Conservation (phyloP, 2,113 vertebrate species). For the Propithecus coquereli region DNA sequence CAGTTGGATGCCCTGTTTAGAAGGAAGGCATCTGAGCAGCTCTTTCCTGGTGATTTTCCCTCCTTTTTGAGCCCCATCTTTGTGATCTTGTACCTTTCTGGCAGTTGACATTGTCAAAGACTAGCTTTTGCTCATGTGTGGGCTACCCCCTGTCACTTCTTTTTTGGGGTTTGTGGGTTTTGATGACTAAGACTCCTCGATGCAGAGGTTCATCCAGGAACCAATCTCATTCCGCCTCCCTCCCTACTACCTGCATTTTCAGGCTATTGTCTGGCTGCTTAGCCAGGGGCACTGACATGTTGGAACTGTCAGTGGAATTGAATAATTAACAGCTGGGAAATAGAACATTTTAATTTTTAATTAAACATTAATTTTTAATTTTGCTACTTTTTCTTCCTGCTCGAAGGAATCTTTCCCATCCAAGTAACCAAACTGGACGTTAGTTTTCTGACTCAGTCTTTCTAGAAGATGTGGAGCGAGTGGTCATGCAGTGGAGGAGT, state of each 20-base stretch:
- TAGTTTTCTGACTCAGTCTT: neutral
- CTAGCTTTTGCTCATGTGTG: neutral
- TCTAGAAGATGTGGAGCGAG: neutral
- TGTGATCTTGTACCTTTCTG: neutral
- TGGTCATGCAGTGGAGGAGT: neutral
- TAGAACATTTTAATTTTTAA: constrained; percentile 45
- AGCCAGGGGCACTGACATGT: neutral
- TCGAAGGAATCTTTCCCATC: neutral
- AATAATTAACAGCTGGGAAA: constrained; percentile 56
- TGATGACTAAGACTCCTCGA: neutral
- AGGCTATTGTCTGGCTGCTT: constrained; percentile 10
- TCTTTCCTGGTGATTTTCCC: neutral
- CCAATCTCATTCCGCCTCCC: neutral
- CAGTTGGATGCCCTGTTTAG: neutral
- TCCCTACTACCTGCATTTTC: neutral
- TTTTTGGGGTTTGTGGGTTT: neutral
- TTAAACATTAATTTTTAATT: constrained; percentile 56
- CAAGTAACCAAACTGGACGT: neutral
- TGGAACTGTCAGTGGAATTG: neutral
- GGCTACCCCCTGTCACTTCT: neutral
- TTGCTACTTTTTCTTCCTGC: neutral
- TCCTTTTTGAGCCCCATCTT: neutral
- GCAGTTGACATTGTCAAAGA: neutral
- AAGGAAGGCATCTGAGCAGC: neutral
- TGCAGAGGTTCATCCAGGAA: neutral